These are phyloP conservation scores for Baronia brevicornis DNA, from an alignment of 2,888 invertebrate genomes.

Conservation along the genomic window DNA sequence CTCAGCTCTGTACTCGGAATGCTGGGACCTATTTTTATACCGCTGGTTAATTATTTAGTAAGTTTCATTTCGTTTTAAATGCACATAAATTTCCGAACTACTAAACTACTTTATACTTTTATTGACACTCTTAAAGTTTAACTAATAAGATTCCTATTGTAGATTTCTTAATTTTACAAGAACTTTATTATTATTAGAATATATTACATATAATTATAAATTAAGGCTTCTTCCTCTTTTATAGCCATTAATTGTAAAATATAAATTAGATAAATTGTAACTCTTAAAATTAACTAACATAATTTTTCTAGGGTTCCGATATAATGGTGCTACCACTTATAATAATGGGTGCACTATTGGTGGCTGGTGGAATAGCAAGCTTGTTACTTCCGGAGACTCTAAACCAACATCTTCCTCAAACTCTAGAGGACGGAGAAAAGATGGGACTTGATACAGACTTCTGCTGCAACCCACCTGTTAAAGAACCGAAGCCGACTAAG, in stretches of 20 bases:
- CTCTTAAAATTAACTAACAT: no score
- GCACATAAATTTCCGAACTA: background rate
- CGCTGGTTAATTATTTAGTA: conserved; percentile 87
- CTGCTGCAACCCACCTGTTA: conserved; percentile 82
- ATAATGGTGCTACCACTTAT: conserved; percentile 85
- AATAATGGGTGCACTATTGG: conserved; percentile 85
- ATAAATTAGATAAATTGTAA: no score
- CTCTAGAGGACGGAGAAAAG: conserved; percentile 84
- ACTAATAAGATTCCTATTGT: no score
- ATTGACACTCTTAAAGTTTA: no score
- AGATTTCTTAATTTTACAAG: no score
- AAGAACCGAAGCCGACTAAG: conserved; percentile 43
- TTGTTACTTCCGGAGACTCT: conserved; percentile 87
- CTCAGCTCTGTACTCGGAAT: conserved; percentile 88
- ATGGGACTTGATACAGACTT: conserved; percentile 80
- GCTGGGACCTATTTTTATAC: conserved; percentile 85
- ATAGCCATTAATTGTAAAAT: no score
- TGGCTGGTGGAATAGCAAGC: conserved; percentile 84
- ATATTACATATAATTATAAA: no score
- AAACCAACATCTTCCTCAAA: conserved; percentile 86
- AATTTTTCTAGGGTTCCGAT: conserved; percentile 82
- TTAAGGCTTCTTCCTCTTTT: no score
- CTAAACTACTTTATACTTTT: no score
- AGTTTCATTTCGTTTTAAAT: conserved; percentile 28
- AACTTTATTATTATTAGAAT: no score